A percentile compares a stretch with the other conserved stretches of the same genome.
These are phyloP conservation scores for Junco hyemalis DNA, from an alignment of 2,113 vertebrate species.

Conservation along the genomic window DNA sequence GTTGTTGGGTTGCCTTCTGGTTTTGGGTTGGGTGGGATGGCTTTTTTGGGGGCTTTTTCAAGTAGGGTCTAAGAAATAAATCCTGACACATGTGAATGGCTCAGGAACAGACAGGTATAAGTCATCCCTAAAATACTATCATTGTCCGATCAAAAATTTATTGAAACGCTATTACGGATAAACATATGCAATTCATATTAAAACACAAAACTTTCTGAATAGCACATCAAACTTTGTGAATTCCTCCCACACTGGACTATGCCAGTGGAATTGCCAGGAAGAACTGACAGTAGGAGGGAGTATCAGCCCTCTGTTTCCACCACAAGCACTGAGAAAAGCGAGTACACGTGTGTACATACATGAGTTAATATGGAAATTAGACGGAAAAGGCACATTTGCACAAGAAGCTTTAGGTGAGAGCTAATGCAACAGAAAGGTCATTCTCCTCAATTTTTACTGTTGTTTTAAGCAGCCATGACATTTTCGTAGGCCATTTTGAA, in stretches of 20 bases:
- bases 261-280: neutral
- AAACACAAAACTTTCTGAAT: neutral
- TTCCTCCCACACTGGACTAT: neutral
- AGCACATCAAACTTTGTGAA: neutral
- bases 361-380: neutral
- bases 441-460: neutral
- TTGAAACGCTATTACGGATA: neutral
- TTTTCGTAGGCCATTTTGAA: conserved; percentile 38
- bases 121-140: neutral
- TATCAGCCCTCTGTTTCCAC: neutral
- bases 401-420: neutral
- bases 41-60: neutral
- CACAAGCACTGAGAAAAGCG: neutral
- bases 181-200: neutral
- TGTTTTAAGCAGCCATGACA: conserved; percentile 24
- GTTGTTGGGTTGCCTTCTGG: neutral
- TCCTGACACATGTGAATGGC: neutral
- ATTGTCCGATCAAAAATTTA: neutral
- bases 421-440: conserved; percentile 28
- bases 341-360: neutral
- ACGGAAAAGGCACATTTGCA: neutral
- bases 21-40: neutral
- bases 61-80: neutral
- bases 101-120: neutral
- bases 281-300: neutral